phyloP scores from a whole-genome alignment of 2,113 vertebrate genomes.

The Tragelaphus scriptus region DNA sequence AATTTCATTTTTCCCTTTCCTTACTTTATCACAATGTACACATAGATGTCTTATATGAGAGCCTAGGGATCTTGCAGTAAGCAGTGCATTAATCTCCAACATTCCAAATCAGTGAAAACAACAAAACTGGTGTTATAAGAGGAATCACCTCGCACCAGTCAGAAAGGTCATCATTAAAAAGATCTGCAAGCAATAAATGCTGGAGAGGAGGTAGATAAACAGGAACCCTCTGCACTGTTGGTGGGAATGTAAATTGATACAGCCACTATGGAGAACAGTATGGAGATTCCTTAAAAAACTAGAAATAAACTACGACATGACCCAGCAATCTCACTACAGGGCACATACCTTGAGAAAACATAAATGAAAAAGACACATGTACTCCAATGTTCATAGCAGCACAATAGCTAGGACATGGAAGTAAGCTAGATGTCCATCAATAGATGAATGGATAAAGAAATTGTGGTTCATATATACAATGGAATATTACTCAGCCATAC shows the following conservation, averaged over 20 bases:
- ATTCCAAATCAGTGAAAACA: background rate
- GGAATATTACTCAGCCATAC: background rate
- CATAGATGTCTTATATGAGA: background rate
- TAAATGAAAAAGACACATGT: background rate
- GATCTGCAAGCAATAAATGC: background rate
- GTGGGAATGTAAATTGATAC: background rate
- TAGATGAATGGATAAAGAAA: background rate
- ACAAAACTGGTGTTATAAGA: background rate
- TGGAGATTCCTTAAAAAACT: background rate
- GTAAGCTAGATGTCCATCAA: background rate
- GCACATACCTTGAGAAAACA: background rate
- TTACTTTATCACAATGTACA: background rate
- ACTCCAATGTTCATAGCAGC: background rate
- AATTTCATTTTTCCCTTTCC: background rate
- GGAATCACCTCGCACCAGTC: background rate
- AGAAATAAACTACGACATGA: background rate
- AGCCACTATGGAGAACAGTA: background rate
- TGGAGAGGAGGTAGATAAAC: background rate
- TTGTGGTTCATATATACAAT: background rate
- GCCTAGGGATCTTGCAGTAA: background rate
- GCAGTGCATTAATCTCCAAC: background rate
- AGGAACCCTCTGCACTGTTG: background rate
- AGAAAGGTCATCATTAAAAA: background rate
- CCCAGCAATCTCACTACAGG: background rate
- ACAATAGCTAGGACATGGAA: background rate